Evolutionary conservation across 1,140 invertebrate species (phyloP).

Genomic region (Euura saliciscinereae): DNA sequence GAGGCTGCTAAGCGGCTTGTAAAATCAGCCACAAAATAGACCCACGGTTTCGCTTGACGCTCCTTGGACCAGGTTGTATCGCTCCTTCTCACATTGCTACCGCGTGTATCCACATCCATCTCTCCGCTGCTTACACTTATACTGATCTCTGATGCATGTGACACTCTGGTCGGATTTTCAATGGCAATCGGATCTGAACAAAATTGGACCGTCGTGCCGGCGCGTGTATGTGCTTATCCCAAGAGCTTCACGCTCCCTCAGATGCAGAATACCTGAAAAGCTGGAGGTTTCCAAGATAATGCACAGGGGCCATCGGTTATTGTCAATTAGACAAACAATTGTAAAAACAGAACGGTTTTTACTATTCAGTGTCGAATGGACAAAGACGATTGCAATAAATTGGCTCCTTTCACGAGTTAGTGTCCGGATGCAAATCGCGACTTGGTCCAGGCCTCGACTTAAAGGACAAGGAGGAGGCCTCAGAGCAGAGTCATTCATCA

Average conservation of each 20-base stretch:
- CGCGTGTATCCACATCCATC: neutral
- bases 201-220: neutral
- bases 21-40: conserved; percentile 35
- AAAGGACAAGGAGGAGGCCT: conserved; percentile 21
- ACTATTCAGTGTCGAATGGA: neutral
- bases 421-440: conserved; percentile 35
- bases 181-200: neutral
- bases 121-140: no score
- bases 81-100: neutral
- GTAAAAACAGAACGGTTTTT: no score
- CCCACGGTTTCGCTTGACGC: conserved; percentile 8
- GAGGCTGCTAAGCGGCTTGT: conserved; percentile 29
- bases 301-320: no score
- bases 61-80: neutral
- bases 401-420: neutral
- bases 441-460: conserved; percentile 23
- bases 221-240: no score
- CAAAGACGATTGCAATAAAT: neutral
- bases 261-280: no score
- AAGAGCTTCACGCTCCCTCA: no score
- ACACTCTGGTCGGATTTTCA: no score
- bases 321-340: no score
- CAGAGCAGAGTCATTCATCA: conserved; percentile 41
- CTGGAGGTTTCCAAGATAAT: no score
- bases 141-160: no score